Percentiles rank a stretch among this genome's conserved stretches.
Conservation (phyloP, 2,797 vertebrate genomes). For the Eidolon dupreanum region DNA sequence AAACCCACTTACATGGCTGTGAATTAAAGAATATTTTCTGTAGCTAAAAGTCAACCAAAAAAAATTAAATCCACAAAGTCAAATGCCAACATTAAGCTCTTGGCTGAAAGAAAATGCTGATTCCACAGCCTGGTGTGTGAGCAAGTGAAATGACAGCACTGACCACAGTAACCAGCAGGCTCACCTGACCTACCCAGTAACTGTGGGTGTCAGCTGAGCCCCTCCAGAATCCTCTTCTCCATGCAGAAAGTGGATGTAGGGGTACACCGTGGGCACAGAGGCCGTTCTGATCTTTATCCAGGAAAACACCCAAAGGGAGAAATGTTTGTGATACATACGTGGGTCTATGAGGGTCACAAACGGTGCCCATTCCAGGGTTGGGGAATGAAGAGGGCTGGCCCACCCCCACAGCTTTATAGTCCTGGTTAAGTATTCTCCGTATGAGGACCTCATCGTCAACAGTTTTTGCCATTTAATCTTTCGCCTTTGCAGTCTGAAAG, state of each 20-base stretch:
- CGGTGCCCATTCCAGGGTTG: neutral
- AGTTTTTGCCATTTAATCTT: neutral
- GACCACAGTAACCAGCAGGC: neutral
- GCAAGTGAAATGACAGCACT: neutral
- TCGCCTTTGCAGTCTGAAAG: neutral
- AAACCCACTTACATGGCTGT: neutral
- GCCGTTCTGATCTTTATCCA: neutral
- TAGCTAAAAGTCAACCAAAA: neutral
- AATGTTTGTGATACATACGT: neutral
- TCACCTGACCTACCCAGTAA: neutral
- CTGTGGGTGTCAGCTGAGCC: rapidly evolving
- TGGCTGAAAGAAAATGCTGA: neutral
- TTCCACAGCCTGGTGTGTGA: neutral
- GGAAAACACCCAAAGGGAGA: neutral
- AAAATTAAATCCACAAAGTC: neutral
- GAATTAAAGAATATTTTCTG: neutral
- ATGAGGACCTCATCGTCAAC: neutral
- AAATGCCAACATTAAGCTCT: neutral
- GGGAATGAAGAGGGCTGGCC: neutral
- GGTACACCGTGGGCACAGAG: rapidly evolving
- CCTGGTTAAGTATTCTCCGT: neutral
- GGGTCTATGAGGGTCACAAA: neutral
- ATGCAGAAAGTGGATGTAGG: neutral
- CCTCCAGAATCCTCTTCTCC: neutral
- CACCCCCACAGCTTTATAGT: neutral